These are phyloP conservation scores for Terrapene triunguis DNA, from an alignment of 2,113 vertebrate genomes.

Conservation along the genomic window DNA sequence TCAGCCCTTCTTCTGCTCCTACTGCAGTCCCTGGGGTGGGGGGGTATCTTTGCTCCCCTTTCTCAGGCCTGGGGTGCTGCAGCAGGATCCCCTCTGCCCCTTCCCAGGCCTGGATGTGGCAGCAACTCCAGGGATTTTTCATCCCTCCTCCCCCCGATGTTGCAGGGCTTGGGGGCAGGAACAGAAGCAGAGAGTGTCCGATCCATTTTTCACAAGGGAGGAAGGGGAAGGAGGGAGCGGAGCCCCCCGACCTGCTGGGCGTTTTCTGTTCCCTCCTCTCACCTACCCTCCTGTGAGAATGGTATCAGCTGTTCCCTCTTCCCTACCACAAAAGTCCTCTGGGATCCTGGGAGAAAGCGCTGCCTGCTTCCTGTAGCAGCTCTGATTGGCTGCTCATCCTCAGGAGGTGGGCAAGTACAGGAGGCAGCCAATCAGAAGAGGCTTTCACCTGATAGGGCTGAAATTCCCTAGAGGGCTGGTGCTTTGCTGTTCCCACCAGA, in stretches of 20 bases:
- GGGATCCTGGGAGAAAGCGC: background rate
- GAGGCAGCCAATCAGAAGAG: background rate
- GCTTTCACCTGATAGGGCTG: background rate
- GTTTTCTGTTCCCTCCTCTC: background rate
- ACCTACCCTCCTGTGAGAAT: background rate
- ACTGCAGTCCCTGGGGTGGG: background rate
- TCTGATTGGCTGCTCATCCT: background rate
- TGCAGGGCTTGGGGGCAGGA: background rate
- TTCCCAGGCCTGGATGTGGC: background rate
- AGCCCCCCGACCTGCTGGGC: background rate
- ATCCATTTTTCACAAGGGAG: background rate
- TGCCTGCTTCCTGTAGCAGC: background rate
- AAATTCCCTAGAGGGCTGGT: background rate
- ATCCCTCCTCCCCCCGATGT: background rate
- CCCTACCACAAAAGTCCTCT: background rate
- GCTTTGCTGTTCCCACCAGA: background rate
- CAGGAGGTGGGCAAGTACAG: background rate
- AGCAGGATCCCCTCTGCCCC: background rate
- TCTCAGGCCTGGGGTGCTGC: background rate
- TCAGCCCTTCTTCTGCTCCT: background rate
- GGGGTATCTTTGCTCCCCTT: background rate
- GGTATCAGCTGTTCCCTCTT: background rate
- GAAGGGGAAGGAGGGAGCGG: background rate
- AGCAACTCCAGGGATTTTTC: background rate
- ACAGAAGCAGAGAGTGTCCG: rapidly evolving